These are phyloP conservation scores for Rhynchopsitta pachyrhyncha DNA, from an alignment of 2,113 vertebrate genomes.

Conservation along the genomic window DNA sequence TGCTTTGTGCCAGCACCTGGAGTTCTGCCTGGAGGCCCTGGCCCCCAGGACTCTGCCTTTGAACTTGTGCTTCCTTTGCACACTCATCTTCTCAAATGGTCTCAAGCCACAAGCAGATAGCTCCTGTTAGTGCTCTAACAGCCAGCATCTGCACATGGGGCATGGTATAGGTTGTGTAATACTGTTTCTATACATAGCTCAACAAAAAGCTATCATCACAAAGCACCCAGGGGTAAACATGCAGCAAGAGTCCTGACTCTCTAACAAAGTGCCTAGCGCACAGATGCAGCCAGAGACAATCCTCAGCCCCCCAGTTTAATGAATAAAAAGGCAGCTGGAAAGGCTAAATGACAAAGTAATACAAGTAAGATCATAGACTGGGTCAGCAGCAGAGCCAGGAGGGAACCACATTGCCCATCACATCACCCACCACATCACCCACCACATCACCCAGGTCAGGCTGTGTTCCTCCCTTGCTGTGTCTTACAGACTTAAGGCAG, in stretches of 20 bases:
- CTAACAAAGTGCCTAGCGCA: neutral
- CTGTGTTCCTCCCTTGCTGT: neutral
- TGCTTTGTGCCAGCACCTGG: conserved; percentile 7
- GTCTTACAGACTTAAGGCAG: neutral
- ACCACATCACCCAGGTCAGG: neutral
- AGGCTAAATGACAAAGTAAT: neutral
- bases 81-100: neutral
- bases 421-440: neutral
- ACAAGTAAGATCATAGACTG: neutral
- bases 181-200: neutral
- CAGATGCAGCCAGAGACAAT: neutral
- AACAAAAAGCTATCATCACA: neutral
- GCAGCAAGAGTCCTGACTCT: neutral
- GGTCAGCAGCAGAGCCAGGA: neutral
- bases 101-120: neutral
- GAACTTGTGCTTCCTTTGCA: neutral
- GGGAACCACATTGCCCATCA: too few relatives aligned
- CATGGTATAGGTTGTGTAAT: neutral
- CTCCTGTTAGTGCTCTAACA: neutral
- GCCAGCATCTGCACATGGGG: fast-evolving
- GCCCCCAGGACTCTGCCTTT: conserved; percentile 13
- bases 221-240: neutral
- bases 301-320: neutral
- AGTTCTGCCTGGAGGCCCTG: neutral
- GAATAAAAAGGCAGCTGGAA: neutral